phyloP scores from a whole-genome alignment of 2,888 invertebrate species.

The Ganaspis brasiliensis region DNA sequence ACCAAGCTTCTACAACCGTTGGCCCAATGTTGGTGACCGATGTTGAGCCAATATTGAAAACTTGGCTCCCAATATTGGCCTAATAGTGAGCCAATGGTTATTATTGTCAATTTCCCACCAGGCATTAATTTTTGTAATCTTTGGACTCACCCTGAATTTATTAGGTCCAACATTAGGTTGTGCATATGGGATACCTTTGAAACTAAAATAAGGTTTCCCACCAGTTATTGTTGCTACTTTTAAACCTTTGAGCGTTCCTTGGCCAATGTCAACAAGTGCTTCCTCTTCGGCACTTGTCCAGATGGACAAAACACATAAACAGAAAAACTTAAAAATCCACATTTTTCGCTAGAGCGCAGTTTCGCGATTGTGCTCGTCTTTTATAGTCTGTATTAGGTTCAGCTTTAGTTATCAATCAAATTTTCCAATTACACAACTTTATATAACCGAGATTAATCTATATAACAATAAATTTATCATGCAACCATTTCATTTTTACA shows the following conservation, averaged over 20 bases:
- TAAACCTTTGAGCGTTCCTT: slow-evolving; percentile 72
- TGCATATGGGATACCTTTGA: slow-evolving; percentile 76
- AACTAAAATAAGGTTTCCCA: slow-evolving; percentile 70
- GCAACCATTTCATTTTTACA: too few relatives aligned
- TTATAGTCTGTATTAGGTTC: slow-evolving; percentile 48
- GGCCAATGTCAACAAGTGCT: slow-evolving; percentile 69
- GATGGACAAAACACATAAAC: slow-evolving; percentile 57
- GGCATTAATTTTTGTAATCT: too few relatives aligned
- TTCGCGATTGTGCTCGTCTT: slow-evolving; percentile 43
- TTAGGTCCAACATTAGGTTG: slow-evolving; percentile 70
- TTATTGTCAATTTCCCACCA: too few relatives aligned
- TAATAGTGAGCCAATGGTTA: too few relatives aligned
- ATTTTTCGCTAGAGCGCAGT: slow-evolving; percentile 59
- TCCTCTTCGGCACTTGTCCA: slow-evolving; percentile 65
- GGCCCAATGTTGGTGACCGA: too few relatives aligned
- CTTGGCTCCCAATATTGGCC: too few relatives aligned
- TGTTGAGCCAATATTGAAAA: too few relatives aligned
- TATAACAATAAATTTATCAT: too few relatives aligned
- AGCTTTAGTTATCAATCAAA: slow-evolving; percentile 39
- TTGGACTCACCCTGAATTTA: slow-evolving; percentile 71
- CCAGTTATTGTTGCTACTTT: slow-evolving; percentile 67
- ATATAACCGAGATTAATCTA: too few relatives aligned
- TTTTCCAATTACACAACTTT: slow-evolving; percentile 58
- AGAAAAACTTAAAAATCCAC: slow-evolving; percentile 63
- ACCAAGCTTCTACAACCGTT: too few relatives aligned